Evolutionary conservation across 2,797 vertebrate species (phyloP).

Genomic region (Semotilus atromaculatus): DNA sequence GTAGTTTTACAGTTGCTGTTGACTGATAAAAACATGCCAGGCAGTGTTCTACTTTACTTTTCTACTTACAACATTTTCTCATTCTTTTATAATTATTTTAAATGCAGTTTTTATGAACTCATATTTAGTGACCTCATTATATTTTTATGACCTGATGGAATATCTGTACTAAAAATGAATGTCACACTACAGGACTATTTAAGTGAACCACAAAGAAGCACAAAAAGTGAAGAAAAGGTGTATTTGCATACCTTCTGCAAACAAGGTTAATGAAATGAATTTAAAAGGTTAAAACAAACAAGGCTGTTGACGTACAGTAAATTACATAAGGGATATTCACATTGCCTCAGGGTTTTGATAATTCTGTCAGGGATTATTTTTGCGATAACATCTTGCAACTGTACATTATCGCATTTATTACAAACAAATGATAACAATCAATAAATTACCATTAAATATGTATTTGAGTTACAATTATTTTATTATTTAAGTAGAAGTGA

Average conservation of each 20-base stretch:
- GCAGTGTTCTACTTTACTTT: background rate
- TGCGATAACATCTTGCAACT: background rate
- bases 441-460: background rate
- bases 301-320: background rate
- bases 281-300: conserved; percentile 2
- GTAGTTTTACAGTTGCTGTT: background rate
- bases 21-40: background rate
- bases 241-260: background rate
- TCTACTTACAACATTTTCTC: too few species aligned
- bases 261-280: background rate
- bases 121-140: background rate
- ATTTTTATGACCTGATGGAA: background rate
- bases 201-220: background rate
- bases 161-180: background rate
- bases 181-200: background rate
- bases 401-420: background rate
- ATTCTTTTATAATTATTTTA: background rate
- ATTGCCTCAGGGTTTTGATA: background rate
- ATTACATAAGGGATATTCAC: background rate
- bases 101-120: background rate
- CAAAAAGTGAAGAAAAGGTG: background rate
- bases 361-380: conserved; percentile 1
- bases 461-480: background rate
- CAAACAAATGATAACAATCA: background rate
- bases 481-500: background rate